Percentiles rank a stretch among this genome's conserved stretches.
Conservation (phyloP, 2,888 invertebrate species). For the Cybosia mesomella region DNA sequence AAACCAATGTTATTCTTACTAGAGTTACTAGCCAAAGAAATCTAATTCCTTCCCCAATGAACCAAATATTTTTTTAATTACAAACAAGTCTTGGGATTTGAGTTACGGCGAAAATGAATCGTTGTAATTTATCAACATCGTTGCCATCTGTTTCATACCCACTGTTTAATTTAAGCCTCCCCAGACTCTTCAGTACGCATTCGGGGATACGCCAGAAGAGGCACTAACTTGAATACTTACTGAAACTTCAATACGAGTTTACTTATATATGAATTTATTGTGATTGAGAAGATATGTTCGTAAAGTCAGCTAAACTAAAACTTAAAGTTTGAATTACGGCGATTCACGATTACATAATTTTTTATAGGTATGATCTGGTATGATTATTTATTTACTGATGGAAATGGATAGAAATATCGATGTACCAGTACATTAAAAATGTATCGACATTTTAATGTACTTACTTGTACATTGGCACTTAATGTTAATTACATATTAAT, state of each 20-base stretch:
- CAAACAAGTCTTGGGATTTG: constrained; percentile 16
- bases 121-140: constrained; percentile 29
- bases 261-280: neutral
- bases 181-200: constrained; percentile 11
- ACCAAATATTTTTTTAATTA: constrained; percentile 6
- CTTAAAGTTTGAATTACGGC: too few species aligned
- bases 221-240: constrained; percentile 4
- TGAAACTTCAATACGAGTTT: neutral
- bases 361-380: too few species aligned
- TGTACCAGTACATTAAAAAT: too few species aligned
- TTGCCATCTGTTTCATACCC: constrained; percentile 30
- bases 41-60: neutral
- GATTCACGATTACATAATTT: too few species aligned
- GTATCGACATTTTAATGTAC: too few species aligned
- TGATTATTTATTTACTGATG: too few species aligned
- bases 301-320: neutral
- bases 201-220: constrained; percentile 9
- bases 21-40: neutral
- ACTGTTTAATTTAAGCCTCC: constrained; percentile 29
- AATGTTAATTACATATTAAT: too few species aligned
- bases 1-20: neutral
- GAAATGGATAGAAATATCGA: too few species aligned
- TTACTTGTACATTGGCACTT: too few species aligned
- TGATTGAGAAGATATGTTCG: neutral
- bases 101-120: constrained; percentile 26